Evolutionary conservation across 2,797 vertebrate species (phyloP), one percentile per base, ranked within the genome.

Genomic region (Rallus crepitans): DNA sequence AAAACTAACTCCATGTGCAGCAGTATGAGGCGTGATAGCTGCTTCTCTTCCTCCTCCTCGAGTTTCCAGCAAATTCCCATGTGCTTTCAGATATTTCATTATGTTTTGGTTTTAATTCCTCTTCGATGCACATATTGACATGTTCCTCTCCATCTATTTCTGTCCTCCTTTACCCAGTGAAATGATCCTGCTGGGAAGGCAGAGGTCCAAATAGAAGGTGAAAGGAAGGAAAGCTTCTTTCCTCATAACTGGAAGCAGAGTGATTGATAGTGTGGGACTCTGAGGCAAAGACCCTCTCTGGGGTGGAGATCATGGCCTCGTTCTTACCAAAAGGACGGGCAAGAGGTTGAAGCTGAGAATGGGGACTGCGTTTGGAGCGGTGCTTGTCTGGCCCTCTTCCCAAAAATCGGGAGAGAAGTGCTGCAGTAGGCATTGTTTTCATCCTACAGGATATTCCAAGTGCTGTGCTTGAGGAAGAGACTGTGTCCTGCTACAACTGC

Each of bases 171-270:
- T 92, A 68, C 64, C 33, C 92, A 59, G 55, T 57, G 50, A 92
- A 95, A 91, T 0, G 10, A 87, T 95, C 89, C 93, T 87, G 47
- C 45, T 63, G 83, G 95, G 90, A 76, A 90, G 68, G 68, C 0
- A 14, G 79, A 92, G 81, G 88, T 90, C 90, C 64, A 90, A 60
- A 70, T 48, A 56, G 89, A 73, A 93, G 93, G 92, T 95, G 66
- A 78, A 94, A 95, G 88, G 86, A 93, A 95, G 94, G 64, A 75
- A 95, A 96, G 75, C 76, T 82, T 93, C 92, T 78, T 87, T 94
- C 82, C 81, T 82, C 56, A 7, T 93, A 61, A 47, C 27, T 68
- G 69, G 63, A 65, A 82, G 69, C 65, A 87, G 83, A 87, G 89
- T 96, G 93, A 94, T 93, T 31, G 90, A 94, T 82, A 65, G 71